These are phyloP conservation scores for Standfussiana lucernea DNA, from an alignment of 2,888 invertebrate genomes.

Conservation along the genomic window DNA sequence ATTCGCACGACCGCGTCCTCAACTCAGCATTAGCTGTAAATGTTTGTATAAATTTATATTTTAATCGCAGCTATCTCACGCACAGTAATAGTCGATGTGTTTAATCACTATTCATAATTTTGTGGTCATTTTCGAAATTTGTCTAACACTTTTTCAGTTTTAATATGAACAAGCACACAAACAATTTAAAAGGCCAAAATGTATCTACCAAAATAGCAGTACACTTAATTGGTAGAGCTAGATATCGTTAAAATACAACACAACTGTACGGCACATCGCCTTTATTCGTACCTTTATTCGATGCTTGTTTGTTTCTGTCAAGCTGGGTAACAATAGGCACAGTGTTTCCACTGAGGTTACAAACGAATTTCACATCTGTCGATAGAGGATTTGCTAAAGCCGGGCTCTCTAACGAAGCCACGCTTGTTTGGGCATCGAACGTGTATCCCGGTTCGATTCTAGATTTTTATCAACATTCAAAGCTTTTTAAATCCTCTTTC, in stretches of 20 bases:
- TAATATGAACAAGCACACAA: background rate
- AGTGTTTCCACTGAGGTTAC: slow-evolving; percentile 71
- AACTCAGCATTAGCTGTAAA: slow-evolving; percentile 46
- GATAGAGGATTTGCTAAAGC: slow-evolving; percentile 79
- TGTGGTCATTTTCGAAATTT: background rate
- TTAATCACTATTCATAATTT: slow-evolving; percentile 19
- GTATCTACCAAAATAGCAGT: slow-evolving; percentile 5
- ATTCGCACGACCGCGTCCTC: slow-evolving; percentile 71
- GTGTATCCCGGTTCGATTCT: slow-evolving; percentile 67
- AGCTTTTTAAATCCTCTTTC: slow-evolving; percentile 62
- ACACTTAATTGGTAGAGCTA: slow-evolving; percentile 7
- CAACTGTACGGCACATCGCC: slow-evolving; percentile 4
- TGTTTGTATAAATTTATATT: slow-evolving; percentile 40
- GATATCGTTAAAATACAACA: slow-evolving; percentile 28
- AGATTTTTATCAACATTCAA: slow-evolving; percentile 71
- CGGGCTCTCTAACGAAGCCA: slow-evolving; percentile 80
- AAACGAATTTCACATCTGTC: slow-evolving; percentile 77
- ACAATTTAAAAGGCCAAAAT: background rate
- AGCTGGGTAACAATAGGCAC: slow-evolving; percentile 66
- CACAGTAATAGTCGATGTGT: slow-evolving; percentile 20
- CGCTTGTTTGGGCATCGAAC: slow-evolving; percentile 74
- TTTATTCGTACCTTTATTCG: slow-evolving; percentile 39
- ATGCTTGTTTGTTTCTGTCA: slow-evolving; percentile 59
- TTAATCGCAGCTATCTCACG: slow-evolving; percentile 32
- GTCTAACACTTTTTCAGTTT: background rate